Percentiles rank a stretch among this genome's conserved stretches.
Evolutionary conservation across 2,888 invertebrate genomes (phyloP).

Genomic region (Buathra laborator): DNA sequence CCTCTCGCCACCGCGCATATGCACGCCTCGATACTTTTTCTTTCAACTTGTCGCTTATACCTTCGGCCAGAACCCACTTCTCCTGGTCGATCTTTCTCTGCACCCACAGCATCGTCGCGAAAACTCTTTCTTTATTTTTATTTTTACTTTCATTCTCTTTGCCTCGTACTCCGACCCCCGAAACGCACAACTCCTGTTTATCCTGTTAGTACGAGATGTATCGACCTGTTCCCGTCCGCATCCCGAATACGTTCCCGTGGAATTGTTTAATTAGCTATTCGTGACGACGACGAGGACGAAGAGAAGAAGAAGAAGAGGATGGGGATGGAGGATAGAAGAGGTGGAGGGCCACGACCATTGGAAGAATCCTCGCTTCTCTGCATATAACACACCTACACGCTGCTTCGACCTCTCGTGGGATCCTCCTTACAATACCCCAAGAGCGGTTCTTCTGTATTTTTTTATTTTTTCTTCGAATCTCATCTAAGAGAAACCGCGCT

Average conservation of each 20-base stretch:
- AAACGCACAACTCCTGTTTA: constrained; percentile 82
- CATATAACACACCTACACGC: constrained; percentile 42
- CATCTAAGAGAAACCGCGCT: constrained; percentile 49
- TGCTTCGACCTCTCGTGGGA: constrained; percentile 53
- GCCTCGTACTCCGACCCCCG: constrained; percentile 28
- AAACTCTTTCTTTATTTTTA: constrained; percentile 24
- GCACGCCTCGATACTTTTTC: constrained; percentile 26
- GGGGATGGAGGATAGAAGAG: constrained; percentile 52
- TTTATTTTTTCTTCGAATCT: constrained; percentile 22
- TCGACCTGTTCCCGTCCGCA: constrained; percentile 83
- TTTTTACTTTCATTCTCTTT: constrained; percentile 35
- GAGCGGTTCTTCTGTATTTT: constrained; percentile 1
- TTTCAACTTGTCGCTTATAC: constrained; percentile 47
- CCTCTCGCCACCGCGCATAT: constrained; percentile 41
- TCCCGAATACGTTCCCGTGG: constrained; percentile 79
- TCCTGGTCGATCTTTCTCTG: constrained; percentile 12
- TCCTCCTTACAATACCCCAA: constrained; percentile 22
- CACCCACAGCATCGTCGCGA: neutral
- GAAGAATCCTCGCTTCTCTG: constrained; percentile 61
- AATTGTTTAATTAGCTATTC: constrained; percentile 84
- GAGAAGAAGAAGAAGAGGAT: constrained; percentile 58
- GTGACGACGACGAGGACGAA: constrained; percentile 72
- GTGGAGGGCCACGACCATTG: constrained; percentile 44
- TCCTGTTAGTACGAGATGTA: constrained; percentile 85
- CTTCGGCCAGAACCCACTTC: constrained; percentile 9